A percentile compares a stretch with the other conserved stretches of the same genome.
Conservation (phyloP, 2,888 invertebrate genomes). For the Atrina japonica region DNA sequence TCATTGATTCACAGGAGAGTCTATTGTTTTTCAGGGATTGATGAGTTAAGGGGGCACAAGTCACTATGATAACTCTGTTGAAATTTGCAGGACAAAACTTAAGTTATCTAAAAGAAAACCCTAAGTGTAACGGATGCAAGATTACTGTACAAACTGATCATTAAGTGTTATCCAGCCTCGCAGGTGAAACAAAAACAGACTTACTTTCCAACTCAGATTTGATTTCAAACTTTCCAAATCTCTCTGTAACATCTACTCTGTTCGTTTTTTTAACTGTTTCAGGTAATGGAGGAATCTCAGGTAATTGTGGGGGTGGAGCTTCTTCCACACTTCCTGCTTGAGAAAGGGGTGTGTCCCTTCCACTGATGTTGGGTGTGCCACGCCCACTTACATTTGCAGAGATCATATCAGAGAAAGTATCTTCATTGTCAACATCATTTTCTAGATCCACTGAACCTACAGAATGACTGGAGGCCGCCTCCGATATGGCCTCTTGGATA, state of each 20-base stretch:
- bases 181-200: too few relatives aligned
- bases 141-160: too few relatives aligned
- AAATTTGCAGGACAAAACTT: too few relatives aligned
- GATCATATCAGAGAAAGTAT: constrained; percentile 96
- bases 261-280: constrained; percentile 87
- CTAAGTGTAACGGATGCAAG: too few relatives aligned
- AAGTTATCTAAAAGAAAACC: too few relatives aligned
- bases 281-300: constrained; percentile 72
- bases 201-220: constrained; percentile 35
- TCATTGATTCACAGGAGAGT: too few relatives aligned
- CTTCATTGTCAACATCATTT: constrained; percentile 86
- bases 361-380: constrained; percentile 81
- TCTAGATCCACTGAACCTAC: constrained; percentile 91
- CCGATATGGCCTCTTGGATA: constrained; percentile 96
- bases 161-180: too few relatives aligned
- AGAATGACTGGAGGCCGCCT: constrained; percentile 97
- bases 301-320: constrained; percentile 50
- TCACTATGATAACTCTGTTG: too few relatives aligned
- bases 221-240: constrained; percentile 95
- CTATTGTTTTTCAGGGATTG: too few relatives aligned
- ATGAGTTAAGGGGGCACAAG: too few relatives aligned
- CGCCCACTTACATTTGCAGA: constrained; percentile 96
- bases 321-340: constrained; percentile 83
- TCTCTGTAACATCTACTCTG: constrained; percentile 97
- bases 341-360: constrained; percentile 95